Base-by-base conservation (phyloP, 2,797 vertebrate genomes). In the Ctenopoma kingsleyae region DNA sequence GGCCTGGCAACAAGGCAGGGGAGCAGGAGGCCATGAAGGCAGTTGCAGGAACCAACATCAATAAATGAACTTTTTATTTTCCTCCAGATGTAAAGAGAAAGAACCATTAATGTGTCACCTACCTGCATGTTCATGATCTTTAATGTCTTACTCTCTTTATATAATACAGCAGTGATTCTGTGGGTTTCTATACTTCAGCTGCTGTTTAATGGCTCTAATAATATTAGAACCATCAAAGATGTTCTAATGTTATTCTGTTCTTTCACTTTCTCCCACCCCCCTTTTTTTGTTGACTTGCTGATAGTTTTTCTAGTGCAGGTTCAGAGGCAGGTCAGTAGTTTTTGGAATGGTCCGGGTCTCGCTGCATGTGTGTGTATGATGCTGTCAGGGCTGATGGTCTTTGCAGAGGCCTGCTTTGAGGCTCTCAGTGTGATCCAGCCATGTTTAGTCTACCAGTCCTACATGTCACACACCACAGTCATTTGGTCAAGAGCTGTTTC, bases 401-500 rank as follows among this genome's bases (percentile, higher is more conserved):
- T 66, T 30, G 76, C 68, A 46, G 63, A 59, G 54, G 38, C 76
- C 77, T 48, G 61, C 80, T 91, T 85, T 83, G 85, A 86, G 88
- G 76, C 72, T 80, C 72, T 80, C 91, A 87, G 88, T 62, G 78
- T 74, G 88, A 90, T 84, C 23, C 71, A 41, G 73, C 58, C 68
- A 25, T 91, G 89, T 93, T 92, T 90, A 91, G 91, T 89, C 90
- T 92, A 74, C 43, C 59, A 54, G 58, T 65, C 70, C 68, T 30
- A 78, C 77, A 83, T 81, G 86, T 90, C 87, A 60, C 84, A 87
- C 82, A 82, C 81, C 61, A 57, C 73, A 70, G 83, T 80, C 85
- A 82, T 85, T 87, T 86, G 84, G 83, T 85, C 77, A 50, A 70
- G 82, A 90, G 83, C 87, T 88, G 87, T 91, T 89, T 91, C 88